Evolutionary conservation across 2,113 vertebrate species (phyloP).

Genomic region (Psittacula cyanocephala): DNA sequence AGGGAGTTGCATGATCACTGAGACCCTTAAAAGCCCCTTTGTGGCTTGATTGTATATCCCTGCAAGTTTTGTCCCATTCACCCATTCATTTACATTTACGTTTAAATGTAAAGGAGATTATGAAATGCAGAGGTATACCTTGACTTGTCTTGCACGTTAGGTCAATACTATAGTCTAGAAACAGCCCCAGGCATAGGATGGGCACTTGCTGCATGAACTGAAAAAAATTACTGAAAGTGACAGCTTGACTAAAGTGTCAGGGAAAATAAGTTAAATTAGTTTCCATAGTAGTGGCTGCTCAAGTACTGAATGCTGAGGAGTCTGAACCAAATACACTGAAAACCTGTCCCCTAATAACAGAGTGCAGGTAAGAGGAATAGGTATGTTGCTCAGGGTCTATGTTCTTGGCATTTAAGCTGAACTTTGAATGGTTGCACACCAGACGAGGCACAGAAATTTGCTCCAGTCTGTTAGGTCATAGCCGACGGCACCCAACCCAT

Average conservation of each 20-base stretch:
- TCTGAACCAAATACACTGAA: background rate
- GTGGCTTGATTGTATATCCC: accelerated
- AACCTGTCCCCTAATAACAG: background rate
- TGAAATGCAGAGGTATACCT: background rate
- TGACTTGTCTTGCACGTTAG: background rate
- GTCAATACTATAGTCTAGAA: background rate
- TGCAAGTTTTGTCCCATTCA: background rate
- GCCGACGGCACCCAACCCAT: background rate
- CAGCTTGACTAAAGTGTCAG: background rate
- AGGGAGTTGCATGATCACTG: background rate
- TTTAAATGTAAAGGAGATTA: background rate
- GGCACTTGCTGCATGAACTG: background rate
- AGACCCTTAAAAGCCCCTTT: background rate
- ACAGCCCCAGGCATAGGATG: background rate
- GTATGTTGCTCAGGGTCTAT: background rate
- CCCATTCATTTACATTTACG: background rate
- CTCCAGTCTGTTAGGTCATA: no score
- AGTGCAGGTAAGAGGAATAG: background rate
- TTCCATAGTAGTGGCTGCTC: background rate
- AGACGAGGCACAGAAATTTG: background rate
- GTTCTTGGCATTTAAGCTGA: background rate
- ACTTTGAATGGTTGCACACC: background rate
- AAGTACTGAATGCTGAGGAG: background rate
- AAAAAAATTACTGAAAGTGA: background rate
- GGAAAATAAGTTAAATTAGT: background rate